Percentiles rank a stretch among this genome's conserved stretches.
These are phyloP conservation scores for Odocoileus virginianus DNA, from an alignment of 2,113 vertebrate genomes.

Conservation along the genomic window DNA sequence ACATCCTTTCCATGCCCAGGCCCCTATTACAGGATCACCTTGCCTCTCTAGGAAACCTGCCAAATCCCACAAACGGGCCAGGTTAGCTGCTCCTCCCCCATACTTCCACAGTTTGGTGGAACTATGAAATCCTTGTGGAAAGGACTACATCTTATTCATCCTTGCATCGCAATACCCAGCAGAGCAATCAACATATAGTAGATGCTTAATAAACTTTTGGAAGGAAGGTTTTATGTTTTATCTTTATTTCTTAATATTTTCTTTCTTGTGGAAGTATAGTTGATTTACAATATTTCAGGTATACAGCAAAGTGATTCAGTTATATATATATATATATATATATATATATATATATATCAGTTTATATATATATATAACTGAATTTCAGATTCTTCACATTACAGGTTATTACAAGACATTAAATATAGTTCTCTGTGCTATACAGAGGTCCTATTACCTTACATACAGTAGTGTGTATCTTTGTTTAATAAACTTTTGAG, in stretches of 20 bases:
- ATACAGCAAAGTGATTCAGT: background rate
- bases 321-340: background rate
- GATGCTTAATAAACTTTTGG: background rate
- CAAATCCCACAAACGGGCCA: background rate
- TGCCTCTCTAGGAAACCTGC: background rate
- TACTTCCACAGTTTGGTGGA: background rate
- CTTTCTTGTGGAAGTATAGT: background rate
- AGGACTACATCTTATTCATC: background rate
- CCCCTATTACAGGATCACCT: background rate
- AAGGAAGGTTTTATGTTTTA: background rate
- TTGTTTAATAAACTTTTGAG: background rate
- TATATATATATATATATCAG: background rate
- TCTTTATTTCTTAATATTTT: background rate
- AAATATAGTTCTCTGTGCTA: background rate
- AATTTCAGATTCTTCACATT: background rate
- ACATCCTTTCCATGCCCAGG: background rate
- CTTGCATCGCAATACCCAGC: background rate
- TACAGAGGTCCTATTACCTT: background rate
- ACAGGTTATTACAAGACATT: background rate
- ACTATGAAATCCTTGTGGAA: background rate
- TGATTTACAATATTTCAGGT: background rate
- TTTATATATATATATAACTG: background rate
- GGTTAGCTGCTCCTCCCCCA: rapidly evolving
- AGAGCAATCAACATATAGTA: background rate
- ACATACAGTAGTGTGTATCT: background rate